Evolutionary conservation across 1,140 invertebrate genomes (phyloP).

Genomic region (Linepithema humile): DNA sequence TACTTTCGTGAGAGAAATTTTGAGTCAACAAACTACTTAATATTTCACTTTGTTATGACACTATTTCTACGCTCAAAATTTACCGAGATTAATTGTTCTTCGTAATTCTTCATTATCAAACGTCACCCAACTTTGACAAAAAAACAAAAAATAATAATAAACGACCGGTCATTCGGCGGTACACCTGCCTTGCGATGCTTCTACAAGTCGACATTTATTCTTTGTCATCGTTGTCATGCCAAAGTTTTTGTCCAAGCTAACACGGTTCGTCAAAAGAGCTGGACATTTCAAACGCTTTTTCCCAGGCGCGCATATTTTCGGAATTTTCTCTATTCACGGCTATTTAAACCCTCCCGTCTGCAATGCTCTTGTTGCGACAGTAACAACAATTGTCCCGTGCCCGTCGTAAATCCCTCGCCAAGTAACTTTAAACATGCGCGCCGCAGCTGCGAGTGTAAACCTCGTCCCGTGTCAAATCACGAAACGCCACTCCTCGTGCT

Average conservation of each 20-base stretch:
- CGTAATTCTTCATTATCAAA: constrained; percentile 1
- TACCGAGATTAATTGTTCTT: background rate
- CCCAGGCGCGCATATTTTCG: constrained; percentile 26
- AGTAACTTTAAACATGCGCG: constrained; percentile 58
- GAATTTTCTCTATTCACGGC: constrained; percentile 43
- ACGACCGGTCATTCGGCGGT: background rate
- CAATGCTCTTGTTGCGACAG: constrained; percentile 39
- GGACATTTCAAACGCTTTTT: constrained; percentile 14
- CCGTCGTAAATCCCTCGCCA: constrained; percentile 55
- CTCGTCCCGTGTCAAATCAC: constrained; percentile 51
- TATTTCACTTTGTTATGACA: background rate
- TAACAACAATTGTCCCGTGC: constrained; percentile 53
- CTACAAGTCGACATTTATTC: constrained; percentile 5
- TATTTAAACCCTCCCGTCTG: constrained; percentile 37
- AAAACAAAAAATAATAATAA: background rate
- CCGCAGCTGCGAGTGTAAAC: constrained; percentile 54
- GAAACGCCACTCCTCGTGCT: constrained; percentile 42
- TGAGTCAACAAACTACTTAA: background rate
- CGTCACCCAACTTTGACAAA: too few species aligned
- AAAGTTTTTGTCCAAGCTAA: constrained; percentile 25
- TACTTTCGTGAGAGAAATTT: background rate
- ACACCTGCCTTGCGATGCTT: background rate
- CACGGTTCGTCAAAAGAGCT: background rate
- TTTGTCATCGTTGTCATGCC: background rate
- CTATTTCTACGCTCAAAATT: background rate